Evolutionary conservation across 35 echinoderm and acorn worm species (phyloP), one percentile per base, ranked within the genome.

Genomic region (Patiria miniata): DNA sequence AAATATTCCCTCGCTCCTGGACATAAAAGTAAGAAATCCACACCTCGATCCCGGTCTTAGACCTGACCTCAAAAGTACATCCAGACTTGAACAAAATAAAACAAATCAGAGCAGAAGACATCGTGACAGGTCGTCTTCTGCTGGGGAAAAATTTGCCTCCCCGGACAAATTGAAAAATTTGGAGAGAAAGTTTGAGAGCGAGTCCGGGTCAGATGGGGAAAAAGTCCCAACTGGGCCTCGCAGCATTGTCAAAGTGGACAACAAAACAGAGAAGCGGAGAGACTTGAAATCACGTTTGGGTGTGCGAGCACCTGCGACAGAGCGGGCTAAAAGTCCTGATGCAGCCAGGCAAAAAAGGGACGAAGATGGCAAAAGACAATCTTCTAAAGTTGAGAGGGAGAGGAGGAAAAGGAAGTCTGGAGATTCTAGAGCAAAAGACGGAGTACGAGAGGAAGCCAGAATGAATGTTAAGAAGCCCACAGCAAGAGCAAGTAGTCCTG

Each of bases 161-260:
- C 39, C 37, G 8, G 60, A 61, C 36, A 73, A 58, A 39, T 47
- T n/a, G 36, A 59, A 39, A 39, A 21, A 21, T 30, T 36, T 40
- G 30, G 51, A 78, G 85, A 87, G 5, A 52, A 78, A 78, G 68
- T 87, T 52, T 87, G 68, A 37, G 69, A 87, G 53, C 44, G 85
- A 73, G 47, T 87, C 85, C 0, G 85, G 77, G 17, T 87, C 85
- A 7, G 85, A 87, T 2, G 59, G 40, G 8, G 85, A 87, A 36
- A 39, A 32, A 54, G 85, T 53, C 5, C 50, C 50, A 26, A 40
- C 76, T 28, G 85, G 68, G 16, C 47, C 77, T 2, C 85, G 85
- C 18, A 87, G 85, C 69, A 87, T 87, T 36, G 85, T 87, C 28
- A 78, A 87, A 47, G 77, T 77, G 15, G 85, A 87, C 44, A 87